Evolutionary conservation across 2,888 invertebrate genomes (phyloP).

Genomic region (Caenorhabditis sp.): DNA sequence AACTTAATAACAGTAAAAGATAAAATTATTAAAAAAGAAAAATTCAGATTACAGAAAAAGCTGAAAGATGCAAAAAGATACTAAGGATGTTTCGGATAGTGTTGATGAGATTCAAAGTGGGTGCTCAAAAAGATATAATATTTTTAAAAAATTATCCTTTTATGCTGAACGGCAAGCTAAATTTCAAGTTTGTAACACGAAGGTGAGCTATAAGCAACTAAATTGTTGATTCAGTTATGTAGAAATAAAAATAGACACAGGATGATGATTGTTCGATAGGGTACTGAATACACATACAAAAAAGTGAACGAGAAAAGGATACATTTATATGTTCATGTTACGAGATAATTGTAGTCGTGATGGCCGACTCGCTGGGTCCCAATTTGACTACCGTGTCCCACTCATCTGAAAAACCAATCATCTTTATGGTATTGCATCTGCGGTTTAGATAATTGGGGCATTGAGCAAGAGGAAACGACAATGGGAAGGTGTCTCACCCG

Average conservation of each 20-base stretch:
- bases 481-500: slow-evolving; percentile 18
- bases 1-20: no score
- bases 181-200: not conserved
- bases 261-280: no score
- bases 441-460: not conserved
- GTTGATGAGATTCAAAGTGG: slow-evolving; percentile 9
- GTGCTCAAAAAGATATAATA: not conserved
- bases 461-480: not conserved
- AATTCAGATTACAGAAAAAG: no score
- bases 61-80: no score
- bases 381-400: slow-evolving; percentile 62
- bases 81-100: not conserved
- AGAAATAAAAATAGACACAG: not conserved
- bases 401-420: slow-evolving; percentile 42
- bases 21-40: not conserved
- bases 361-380: slow-evolving; percentile 46
- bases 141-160: slow-evolving; percentile 9
- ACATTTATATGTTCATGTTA: slow-evolving; percentile 10
- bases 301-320: not conserved
- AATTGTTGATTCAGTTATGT: not conserved
- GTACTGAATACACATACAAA: no score
- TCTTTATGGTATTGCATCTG: not conserved
- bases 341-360: slow-evolving; percentile 58
- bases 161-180: not conserved
- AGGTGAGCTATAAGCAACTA: not conserved